Evolutionary conservation across 2,797 vertebrate genomes (phyloP).

Genomic region (Chelidonichthys spinosus): DNA sequence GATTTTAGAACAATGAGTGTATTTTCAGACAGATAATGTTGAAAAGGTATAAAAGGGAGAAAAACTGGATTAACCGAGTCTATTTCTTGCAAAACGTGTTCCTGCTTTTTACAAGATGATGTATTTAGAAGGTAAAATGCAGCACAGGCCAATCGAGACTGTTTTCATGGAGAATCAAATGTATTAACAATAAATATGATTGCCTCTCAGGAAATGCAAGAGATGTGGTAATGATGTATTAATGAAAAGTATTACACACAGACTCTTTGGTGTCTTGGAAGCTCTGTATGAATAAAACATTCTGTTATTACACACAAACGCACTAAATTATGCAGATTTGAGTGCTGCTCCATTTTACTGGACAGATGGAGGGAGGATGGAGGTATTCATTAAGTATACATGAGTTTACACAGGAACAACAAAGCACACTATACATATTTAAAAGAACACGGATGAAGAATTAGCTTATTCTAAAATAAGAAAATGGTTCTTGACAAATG

Average conservation of each 20-base stretch:
- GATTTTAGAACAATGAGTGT: too few relatives aligned
- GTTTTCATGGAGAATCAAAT: background rate
- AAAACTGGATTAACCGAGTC: background rate
- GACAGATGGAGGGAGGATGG: background rate
- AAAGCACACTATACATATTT: slow-evolving; percentile 10
- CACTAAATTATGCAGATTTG: background rate
- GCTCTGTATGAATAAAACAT: slow-evolving; percentile 19
- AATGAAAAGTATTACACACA: background rate
- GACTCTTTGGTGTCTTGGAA: background rate
- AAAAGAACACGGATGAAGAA: slow-evolving; percentile 5
- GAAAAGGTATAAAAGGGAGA: background rate
- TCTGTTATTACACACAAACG: slow-evolving; percentile 2
- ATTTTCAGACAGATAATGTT: too few relatives aligned
- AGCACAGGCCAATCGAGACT: background rate
- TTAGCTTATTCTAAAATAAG: slow-evolving; percentile 6
- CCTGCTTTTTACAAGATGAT: background rate
- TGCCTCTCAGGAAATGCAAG: background rate
- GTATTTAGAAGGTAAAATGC: background rate
- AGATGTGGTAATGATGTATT: background rate
- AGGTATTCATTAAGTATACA: slow-evolving; percentile 2
- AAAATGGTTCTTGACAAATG: background rate
- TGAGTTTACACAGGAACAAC: slow-evolving; percentile 4
- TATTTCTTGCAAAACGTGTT: background rate
- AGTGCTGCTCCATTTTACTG: background rate
- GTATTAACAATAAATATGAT: slow-evolving; percentile 28